A percentile compares a stretch with the other conserved stretches of the same genome.
These are phyloP conservation scores for Dendrocincla tyrannina DNA, from an alignment of 2,797 vertebrate genomes.

Conservation along the genomic window DNA sequence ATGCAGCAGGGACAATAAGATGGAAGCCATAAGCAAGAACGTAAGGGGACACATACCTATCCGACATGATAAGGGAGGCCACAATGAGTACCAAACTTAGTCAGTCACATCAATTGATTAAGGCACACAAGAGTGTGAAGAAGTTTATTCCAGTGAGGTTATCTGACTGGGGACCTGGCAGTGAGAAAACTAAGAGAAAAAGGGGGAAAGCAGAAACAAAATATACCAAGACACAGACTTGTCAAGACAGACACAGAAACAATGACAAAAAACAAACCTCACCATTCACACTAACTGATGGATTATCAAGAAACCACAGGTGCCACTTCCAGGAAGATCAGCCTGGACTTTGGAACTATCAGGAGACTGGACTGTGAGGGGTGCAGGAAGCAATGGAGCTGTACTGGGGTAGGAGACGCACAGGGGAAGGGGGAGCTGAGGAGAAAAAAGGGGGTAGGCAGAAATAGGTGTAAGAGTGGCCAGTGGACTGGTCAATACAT, in stretches of 20 bases:
- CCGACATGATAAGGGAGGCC: background rate
- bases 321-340: background rate
- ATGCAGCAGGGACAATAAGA: background rate
- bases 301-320: background rate
- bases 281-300: background rate
- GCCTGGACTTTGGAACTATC: background rate
- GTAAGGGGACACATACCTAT: background rate
- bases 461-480: background rate
- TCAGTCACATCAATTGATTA: background rate
- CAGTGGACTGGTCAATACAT: background rate
- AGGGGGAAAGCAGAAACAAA: background rate
- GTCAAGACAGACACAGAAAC: background rate
- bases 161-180: background rate
- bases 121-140: background rate
- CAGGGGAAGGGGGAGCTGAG: background rate
- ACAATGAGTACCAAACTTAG: background rate
- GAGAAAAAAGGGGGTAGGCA: background rate
- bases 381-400: background rate
- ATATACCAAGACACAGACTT: background rate
- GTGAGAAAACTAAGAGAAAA: background rate
- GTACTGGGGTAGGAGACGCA: background rate
- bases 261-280: background rate
- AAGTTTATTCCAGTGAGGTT: background rate
- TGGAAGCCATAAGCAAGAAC: background rate
- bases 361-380: accelerated